Evolutionary conservation across 2,888 invertebrate genomes (phyloP), one percentile per base, ranked within the genome.

Genomic region (Neocrepidodera transversa): DNA sequence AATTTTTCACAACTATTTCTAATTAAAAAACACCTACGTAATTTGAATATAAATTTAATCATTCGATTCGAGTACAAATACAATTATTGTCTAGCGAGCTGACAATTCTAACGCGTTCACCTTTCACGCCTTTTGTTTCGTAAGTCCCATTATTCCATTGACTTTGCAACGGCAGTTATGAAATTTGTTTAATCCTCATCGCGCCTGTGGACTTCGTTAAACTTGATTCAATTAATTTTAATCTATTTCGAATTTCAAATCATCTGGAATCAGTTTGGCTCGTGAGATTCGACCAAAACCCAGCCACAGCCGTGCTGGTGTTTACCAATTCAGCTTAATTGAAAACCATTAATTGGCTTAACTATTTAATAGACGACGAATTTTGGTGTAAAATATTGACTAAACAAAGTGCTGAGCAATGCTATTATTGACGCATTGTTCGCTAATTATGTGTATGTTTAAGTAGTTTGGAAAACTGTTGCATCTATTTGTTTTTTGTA

Each of bases 311-410:
- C 28, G 40, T 17, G 17, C 30, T 42, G 14, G 28, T 51, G 28
- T 51, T 51, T 51, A 51, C 51, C 51, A 26, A 40, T 30, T 51
- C 40, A 16, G 51, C 40, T 51, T 40, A 28, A 51, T 40, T 51
- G 51, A 51, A 51, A 51, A 42, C 40, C 51, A 51, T 51, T 51
- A 40, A 51, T 51, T 40, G 51, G 51, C 51, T 23, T 18, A 50
- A 23, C 40, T 40, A 51, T 51, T 40, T 51, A 51, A 51, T 51
- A 51, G 51, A 51, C 28, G 40, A 28, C 13, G 51, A 26, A 42
- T 51, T 51, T 40, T 14, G 7, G 17, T 28, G 17, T 28, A 40
- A 40, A 51, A 51, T 30, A 42, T 42, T 51, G 28, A 51, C 50
- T 14, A 23, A 14, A 6, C 26, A 16, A 35, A 40, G 17, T 30